phyloP scores from a whole-genome alignment of 1,140 invertebrate genomes.

The Ostrea edulis region DNA sequence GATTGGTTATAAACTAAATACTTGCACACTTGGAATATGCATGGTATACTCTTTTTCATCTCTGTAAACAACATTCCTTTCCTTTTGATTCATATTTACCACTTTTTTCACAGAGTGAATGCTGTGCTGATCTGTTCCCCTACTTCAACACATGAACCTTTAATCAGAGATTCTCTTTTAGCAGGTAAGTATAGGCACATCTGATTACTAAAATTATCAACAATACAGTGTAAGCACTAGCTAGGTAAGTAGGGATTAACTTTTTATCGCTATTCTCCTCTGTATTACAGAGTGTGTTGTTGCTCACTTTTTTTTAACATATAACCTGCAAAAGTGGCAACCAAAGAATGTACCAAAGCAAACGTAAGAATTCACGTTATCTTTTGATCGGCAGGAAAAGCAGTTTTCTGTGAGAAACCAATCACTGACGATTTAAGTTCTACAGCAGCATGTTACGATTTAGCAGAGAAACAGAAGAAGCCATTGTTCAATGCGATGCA shows the following conservation, averaged over 20 bases:
- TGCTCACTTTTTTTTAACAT: no score
- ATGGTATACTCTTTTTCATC: no score
- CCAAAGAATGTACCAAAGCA: no score
- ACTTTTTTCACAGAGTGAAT: slow-evolving; percentile 61
- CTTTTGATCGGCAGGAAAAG: slow-evolving; percentile 72
- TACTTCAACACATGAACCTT: slow-evolving; percentile 80
- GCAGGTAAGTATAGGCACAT: slow-evolving; percentile 81
- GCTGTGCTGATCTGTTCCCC: slow-evolving; percentile 69
- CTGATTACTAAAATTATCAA: no score
- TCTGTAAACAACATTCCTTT: no score
- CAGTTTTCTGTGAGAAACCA: slow-evolving; percentile 88
- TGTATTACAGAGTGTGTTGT: no score
- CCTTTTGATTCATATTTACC: no score
- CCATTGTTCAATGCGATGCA: slow-evolving; percentile 86
- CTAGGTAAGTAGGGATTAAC: no score
- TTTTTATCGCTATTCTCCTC: no score
- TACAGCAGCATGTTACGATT: slow-evolving; percentile 83
- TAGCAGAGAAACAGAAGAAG: slow-evolving; percentile 81
- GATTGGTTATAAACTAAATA: not conserved
- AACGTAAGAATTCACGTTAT: not conserved
- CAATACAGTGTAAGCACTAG: no score
- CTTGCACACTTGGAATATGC: not conserved
- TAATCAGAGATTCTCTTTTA: slow-evolving; percentile 82
- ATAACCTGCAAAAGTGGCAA: not conserved
- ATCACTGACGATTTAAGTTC: slow-evolving; percentile 82